Percentiles rank a stretch among this genome's conserved stretches.
Conservation (phyloP, 2,888 invertebrate genomes). For the Torymus auratus region DNA sequence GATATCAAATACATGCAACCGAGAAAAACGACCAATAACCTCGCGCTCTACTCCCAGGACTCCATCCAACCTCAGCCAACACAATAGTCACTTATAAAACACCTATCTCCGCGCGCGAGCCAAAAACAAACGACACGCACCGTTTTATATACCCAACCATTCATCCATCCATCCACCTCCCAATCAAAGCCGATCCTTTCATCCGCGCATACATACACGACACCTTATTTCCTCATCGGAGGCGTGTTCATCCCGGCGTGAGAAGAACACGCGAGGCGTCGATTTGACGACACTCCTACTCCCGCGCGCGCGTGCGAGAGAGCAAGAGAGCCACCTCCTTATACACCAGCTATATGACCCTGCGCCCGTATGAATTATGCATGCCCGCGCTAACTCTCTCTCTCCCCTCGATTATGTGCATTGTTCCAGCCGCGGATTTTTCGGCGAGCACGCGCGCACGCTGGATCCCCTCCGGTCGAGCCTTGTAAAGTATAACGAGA, state of each 20-base stretch:
- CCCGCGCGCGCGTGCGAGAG: too few relatives aligned
- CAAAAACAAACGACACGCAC: too few relatives aligned
- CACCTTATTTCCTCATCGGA: background rate
- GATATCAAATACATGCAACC: too few relatives aligned
- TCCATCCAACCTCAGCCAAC: too few relatives aligned
- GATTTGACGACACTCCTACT: slow-evolving; percentile 70
- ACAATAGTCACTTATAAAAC: too few relatives aligned
- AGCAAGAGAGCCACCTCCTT: slow-evolving; percentile 46
- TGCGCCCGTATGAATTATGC: slow-evolving; percentile 65
- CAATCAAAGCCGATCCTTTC: background rate
- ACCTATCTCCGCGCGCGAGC: too few relatives aligned
- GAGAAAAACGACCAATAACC: too few relatives aligned
- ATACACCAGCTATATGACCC: background rate
- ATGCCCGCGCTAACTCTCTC: slow-evolving; percentile 56
- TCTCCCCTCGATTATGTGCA: background rate
- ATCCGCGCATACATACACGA: background rate
- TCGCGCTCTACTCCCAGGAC: too few relatives aligned
- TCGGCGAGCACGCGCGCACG: too few relatives aligned
- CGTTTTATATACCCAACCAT: background rate
- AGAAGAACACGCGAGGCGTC: slow-evolving; percentile 66
- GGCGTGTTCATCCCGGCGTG: slow-evolving; percentile 1
- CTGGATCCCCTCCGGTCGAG: too few relatives aligned
- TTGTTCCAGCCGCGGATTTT: background rate
- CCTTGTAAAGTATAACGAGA: too few relatives aligned
- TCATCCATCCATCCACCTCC: background rate